Conservation (phyloP, 2,797 vertebrate species). For the Gallinago nigripennis region DNA sequence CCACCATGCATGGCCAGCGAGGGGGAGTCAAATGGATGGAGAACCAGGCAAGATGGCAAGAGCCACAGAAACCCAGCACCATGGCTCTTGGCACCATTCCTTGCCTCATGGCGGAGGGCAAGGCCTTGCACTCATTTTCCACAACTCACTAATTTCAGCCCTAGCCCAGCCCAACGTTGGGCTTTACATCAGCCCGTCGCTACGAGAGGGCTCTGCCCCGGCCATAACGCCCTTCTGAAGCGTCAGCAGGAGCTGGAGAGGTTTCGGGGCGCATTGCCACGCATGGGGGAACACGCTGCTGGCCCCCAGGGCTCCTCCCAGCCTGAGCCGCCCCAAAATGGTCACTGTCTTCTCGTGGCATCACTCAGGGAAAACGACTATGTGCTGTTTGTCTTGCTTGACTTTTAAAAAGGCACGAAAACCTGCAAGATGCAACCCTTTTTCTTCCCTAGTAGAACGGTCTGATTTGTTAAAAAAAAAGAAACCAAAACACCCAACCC, state of each 20-base stretch:
- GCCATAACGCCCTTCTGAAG: neutral
- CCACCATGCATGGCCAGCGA: rapidly evolving
- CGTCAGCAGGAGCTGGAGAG: neutral
- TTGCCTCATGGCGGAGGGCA: rapidly evolving
- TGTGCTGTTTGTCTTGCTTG: neutral
- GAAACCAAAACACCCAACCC: no score
- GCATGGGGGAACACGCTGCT: neutral
- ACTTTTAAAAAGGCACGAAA: neutral
- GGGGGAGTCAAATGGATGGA: neutral
- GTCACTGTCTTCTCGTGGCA: neutral
- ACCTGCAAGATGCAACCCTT: neutral
- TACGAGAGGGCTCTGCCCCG: rapidly evolving
- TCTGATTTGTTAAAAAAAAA: neutral
- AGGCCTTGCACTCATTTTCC: neutral
- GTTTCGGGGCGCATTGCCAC: neutral
- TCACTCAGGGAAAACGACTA: neutral
- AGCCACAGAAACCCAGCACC: neutral
- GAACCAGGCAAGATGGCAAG: neutral
- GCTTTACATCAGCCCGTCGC: rapidly evolving
- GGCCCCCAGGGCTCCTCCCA: neutral
- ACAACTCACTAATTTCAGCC: neutral
- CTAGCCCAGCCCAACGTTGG: rapidly evolving
- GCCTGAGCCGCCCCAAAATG: rapidly evolving
- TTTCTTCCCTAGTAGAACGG: neutral
- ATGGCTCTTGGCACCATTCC: rapidly evolving